Percentiles rank a stretch among this genome's conserved stretches.
These are phyloP conservation scores for Neotoma lepida DNA, from an alignment of 2,113 vertebrate species.

Conservation along the genomic window DNA sequence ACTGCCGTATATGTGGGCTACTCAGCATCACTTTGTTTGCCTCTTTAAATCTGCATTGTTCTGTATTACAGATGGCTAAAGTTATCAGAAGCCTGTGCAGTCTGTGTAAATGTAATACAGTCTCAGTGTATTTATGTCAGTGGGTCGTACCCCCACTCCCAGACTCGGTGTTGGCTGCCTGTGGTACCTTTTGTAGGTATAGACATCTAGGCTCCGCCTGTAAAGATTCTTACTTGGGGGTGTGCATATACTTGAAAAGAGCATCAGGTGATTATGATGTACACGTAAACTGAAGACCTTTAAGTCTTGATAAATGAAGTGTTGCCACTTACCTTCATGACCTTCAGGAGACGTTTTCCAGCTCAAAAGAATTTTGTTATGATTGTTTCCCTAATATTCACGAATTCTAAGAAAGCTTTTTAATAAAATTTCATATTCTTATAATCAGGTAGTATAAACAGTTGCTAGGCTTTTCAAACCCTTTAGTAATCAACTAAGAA, in stretches of 20 bases:
- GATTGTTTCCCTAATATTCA: conserved; percentile 28
- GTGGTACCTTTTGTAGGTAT: background rate
- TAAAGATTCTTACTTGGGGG: background rate
- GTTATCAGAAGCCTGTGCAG: background rate
- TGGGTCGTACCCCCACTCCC: background rate
- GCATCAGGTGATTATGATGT: background rate
- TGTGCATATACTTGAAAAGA: background rate
- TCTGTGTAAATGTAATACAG: background rate
- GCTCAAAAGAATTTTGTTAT: conserved; percentile 2
- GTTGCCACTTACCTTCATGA: background rate
- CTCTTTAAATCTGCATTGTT: conserved; percentile 38
- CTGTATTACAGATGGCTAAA: background rate
- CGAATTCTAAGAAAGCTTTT: conserved; percentile 17
- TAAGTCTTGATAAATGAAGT: conserved; percentile 21
- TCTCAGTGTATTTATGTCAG: background rate
- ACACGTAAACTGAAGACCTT: background rate
- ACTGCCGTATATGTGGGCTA: background rate
- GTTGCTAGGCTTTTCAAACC: background rate
- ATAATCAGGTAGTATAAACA: background rate
- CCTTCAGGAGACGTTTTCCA: background rate
- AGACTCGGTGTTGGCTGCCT: background rate
- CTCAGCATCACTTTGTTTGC: background rate
- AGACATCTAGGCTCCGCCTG: background rate
- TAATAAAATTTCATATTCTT: conserved; percentile 25
- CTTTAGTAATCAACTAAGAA: background rate